Evolutionary conservation across 2,888 invertebrate genomes (phyloP).

Genomic region (Brenthis ino): DNA sequence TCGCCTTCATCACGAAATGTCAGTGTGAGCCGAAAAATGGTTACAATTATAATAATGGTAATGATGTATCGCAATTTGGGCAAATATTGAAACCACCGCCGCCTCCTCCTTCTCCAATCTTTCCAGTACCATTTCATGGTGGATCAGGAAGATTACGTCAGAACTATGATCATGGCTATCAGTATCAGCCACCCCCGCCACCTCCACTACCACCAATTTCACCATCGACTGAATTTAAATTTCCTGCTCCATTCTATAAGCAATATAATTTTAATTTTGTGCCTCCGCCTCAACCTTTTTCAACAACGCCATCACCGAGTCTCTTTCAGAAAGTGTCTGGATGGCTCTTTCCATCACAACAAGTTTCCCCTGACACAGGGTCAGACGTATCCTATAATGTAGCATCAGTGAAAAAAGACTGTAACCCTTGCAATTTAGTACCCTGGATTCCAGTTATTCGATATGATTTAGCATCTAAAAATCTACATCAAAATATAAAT

Average conservation of each 20-base stretch:
- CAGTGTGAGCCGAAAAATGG: conserved; percentile 57
- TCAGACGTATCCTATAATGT: conserved; percentile 48
- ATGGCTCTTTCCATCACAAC: conserved; percentile 83
- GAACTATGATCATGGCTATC: conserved; percentile 61
- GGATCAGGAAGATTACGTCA: conserved; percentile 61
- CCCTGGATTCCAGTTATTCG: conserved; percentile 90
- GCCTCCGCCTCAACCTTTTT: conserved; percentile 70
- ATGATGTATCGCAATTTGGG: conserved; percentile 63
- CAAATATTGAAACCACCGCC: conserved; percentile 73
- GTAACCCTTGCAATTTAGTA: conserved; percentile 89
- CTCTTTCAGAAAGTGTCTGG: conserved; percentile 83
- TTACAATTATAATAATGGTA: conserved; percentile 49
- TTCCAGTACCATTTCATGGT: conserved; percentile 70
- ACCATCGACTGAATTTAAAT: conserved; percentile 62
- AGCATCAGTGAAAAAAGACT: conserved; percentile 79
- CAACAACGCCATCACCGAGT: conserved; percentile 72
- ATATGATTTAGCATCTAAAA: conserved; percentile 71
- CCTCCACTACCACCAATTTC: conserved; percentile 46
- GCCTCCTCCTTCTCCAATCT: conserved; percentile 61
- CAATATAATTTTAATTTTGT: conserved; percentile 76
- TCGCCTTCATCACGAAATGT: conserved; percentile 56
- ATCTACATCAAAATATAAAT: conserved; percentile 54
- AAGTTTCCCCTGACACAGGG: conserved; percentile 54
- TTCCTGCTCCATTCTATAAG: conserved; percentile 74
- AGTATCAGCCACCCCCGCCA: conserved; percentile 61